These are phyloP conservation scores for Burhinus bistriatus DNA, from an alignment of 2,113 vertebrate species.

Conservation along the genomic window DNA sequence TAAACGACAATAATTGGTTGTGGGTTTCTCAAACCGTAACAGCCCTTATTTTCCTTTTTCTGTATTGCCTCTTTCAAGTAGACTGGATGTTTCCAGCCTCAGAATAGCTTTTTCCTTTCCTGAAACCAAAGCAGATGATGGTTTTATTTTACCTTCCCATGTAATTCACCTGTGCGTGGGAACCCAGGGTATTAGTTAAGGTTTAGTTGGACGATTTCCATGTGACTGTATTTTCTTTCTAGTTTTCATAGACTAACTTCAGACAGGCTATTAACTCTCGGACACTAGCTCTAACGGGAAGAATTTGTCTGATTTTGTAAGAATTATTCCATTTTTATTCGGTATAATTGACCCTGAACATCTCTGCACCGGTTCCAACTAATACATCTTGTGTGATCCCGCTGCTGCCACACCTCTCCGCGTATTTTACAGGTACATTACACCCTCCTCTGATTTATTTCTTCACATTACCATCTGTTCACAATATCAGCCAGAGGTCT, in stretches of 20 bases:
- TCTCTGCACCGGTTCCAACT: not conserved
- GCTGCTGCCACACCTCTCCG: not conserved
- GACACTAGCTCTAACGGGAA: not conserved
- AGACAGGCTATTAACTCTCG: not conserved
- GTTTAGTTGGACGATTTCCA: not conserved
- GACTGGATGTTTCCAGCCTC: not conserved
- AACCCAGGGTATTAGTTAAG: not conserved
- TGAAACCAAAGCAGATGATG: not conserved
- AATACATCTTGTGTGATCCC: not conserved
- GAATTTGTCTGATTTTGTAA: not conserved
- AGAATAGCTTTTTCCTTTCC: not conserved
- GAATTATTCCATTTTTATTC: not conserved
- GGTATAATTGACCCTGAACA: not conserved
- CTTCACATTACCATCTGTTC: not conserved
- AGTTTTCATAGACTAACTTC: not conserved
- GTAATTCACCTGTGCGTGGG: not conserved
- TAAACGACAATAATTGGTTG: no score
- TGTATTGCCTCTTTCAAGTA: not conserved
- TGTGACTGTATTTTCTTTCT: not conserved
- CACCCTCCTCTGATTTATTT: not conserved
- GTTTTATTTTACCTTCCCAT: not conserved
- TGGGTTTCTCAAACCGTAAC: no score
- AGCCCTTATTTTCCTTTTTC: not conserved
- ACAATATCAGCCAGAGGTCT: not conserved
- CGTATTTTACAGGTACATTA: not conserved